These are phyloP conservation scores for Ommatoiulus sabulosus DNA, from an alignment of 2,888 invertebrate genomes.

Conservation along the genomic window DNA sequence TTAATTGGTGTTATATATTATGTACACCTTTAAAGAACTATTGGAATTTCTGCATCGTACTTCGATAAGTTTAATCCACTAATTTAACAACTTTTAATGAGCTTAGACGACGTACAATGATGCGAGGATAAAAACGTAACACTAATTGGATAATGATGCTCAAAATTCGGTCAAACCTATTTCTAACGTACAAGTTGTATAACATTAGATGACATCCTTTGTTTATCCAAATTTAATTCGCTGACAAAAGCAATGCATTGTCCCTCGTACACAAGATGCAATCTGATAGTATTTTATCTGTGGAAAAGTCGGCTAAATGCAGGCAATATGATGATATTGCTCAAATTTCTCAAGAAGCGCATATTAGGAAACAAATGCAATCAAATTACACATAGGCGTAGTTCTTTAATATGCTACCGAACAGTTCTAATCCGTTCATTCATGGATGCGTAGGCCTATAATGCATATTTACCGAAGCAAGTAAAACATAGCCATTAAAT, in stretches of 20 bases:
- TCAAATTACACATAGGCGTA: constrained; percentile 41
- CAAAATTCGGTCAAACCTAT: no score
- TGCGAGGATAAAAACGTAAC: no score
- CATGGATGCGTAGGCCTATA: not conserved
- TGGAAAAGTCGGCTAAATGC: not conserved
- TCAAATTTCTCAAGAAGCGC: not conserved
- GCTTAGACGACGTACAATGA: no score
- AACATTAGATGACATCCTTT: not conserved
- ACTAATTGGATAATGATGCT: not conserved
- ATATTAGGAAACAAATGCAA: not conserved
- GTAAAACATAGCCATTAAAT: not conserved
- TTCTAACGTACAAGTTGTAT: not conserved
- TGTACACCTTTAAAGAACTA: no score
- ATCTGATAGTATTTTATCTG: not conserved
- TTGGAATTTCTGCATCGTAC: no score
- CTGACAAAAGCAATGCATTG: not conserved
- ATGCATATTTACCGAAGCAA: not conserved
- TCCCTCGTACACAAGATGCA: not conserved
- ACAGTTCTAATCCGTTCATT: not conserved
- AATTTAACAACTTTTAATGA: no score
- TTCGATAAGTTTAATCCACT: no score
- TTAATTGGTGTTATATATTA: no score
- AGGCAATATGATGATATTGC: not conserved
- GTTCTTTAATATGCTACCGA: constrained; percentile 22
- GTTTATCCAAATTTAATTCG: not conserved